A percentile compares a stretch with the other conserved stretches of the same genome.
Evolutionary conservation across 2,113 vertebrate species (phyloP).

Genomic region (Monopterus albus): DNA sequence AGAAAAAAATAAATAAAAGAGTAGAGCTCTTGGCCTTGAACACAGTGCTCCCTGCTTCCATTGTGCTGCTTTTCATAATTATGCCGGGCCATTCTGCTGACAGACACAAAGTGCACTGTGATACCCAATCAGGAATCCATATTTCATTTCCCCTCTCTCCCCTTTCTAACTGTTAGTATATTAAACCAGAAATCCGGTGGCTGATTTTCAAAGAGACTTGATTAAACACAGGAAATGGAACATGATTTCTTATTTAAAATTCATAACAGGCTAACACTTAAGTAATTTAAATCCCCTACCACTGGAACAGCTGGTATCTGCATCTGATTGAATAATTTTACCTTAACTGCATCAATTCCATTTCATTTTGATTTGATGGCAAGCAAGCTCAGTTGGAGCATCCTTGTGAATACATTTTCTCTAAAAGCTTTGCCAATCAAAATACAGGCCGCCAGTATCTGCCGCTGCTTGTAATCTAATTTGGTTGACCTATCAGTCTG

Average conservation of each 20-base stretch:
- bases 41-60: slow-evolving; percentile 23
- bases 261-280: slow-evolving; percentile 71
- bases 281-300: slow-evolving; percentile 66
- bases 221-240: slow-evolving; percentile 74
- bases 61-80: slow-evolving; percentile 69
- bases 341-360: slow-evolving; percentile 52
- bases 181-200: slow-evolving; percentile 70
- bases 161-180: slow-evolving; percentile 53
- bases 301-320: slow-evolving; percentile 45
- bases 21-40: slow-evolving; percentile 52
- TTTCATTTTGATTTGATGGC: slow-evolving; percentile 56
- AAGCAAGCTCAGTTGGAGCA: slow-evolving; percentile 22
- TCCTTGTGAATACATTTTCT: slow-evolving; percentile 18
- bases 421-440: slow-evolving; percentile 41
- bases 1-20: background rate
- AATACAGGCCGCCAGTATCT: slow-evolving; percentile 21
- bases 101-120: slow-evolving; percentile 50
- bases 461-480: slow-evolving; percentile 43
- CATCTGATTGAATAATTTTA: slow-evolving; percentile 68
- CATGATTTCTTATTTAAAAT: slow-evolving; percentile 76
- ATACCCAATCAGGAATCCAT: slow-evolving; percentile 59
- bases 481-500: slow-evolving; percentile 45
- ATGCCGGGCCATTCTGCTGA: slow-evolving; percentile 65
- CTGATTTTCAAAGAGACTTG: slow-evolving; percentile 73
- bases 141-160: slow-evolving; percentile 62